These are phyloP conservation scores for Microcebus jonahi DNA, from an alignment of 2,113 vertebrate species.

Conservation along the genomic window DNA sequence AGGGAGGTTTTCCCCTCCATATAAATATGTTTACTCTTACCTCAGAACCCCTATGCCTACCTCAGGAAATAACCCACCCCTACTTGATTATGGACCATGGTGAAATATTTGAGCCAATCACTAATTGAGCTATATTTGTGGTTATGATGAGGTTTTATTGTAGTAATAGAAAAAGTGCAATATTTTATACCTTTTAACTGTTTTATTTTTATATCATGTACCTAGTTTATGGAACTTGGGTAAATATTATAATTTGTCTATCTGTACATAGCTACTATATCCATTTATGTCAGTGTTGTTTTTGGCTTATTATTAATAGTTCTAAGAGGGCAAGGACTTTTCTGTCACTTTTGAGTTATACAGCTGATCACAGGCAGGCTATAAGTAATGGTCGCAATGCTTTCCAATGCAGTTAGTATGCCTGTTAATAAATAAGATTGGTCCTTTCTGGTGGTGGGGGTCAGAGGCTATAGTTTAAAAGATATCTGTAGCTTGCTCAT, in stretches of 20 bases:
- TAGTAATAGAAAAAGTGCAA: constrained; percentile 12
- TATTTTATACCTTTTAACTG: not conserved
- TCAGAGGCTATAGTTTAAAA: not conserved
- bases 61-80: not conserved
- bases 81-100: not conserved
- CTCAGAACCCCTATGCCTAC: not conserved
- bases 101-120: not conserved
- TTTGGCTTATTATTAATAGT: not conserved
- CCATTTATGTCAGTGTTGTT: not conserved
- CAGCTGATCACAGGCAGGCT: not conserved
- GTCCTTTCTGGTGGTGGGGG: not conserved
- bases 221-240: not conserved
- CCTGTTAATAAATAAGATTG: not conserved
- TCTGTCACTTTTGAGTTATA: constrained; percentile 36
- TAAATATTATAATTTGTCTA: constrained; percentile 2
- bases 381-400: not conserved
- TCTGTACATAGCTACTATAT: not conserved
- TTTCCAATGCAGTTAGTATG: not conserved
- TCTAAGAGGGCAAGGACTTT: not conserved
- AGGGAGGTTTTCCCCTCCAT: not conserved
- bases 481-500: not conserved
- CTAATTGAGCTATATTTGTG: not conserved
- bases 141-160: not conserved
- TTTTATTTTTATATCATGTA: not conserved
- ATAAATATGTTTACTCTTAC: not conserved